These are phyloP conservation scores for Burhinus bistriatus DNA, from an alignment of 2,113 vertebrate genomes.

Conservation along the genomic window DNA sequence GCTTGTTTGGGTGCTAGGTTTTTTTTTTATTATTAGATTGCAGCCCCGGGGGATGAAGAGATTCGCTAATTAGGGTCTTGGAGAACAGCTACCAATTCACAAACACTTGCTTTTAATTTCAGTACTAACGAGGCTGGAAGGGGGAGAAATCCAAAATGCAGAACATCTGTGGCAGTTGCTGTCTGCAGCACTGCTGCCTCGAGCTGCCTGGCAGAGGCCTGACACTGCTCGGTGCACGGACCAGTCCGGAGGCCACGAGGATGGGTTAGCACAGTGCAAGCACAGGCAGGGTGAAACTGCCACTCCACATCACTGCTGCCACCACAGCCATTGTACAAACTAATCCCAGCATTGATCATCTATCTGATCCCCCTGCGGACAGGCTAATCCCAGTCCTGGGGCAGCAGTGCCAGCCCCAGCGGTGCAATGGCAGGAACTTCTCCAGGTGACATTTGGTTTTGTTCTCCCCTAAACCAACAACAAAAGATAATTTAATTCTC, in stretches of 20 bases:
- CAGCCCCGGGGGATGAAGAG: slow-evolving; percentile 53
- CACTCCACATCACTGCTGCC: background rate
- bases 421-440: background rate
- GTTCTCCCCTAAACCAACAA: background rate
- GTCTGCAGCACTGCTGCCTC: background rate
- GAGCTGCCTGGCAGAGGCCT: background rate
- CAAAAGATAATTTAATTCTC: slow-evolving; percentile 45
- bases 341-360: background rate
- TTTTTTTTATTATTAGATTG: slow-evolving; percentile 54
- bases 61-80: slow-evolving; percentile 64
- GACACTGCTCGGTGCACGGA: background rate
- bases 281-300: background rate
- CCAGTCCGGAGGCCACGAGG: rapidly evolving
- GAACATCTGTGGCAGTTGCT: slow-evolving; percentile 19
- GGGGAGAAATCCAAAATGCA: background rate
- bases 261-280: background rate
- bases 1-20: slow-evolving; percentile 27
- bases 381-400: background rate
- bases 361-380: background rate
- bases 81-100: slow-evolving; percentile 60
- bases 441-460: slow-evolving; percentile 29
- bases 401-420: background rate
- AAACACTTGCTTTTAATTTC: slow-evolving; percentile 66
- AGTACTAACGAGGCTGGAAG: slow-evolving; percentile 49
- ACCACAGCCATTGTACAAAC: rapidly evolving